These are phyloP conservation scores for Tachysurus vachellii DNA, from an alignment of 2,113 vertebrate genomes.

Conservation along the genomic window DNA sequence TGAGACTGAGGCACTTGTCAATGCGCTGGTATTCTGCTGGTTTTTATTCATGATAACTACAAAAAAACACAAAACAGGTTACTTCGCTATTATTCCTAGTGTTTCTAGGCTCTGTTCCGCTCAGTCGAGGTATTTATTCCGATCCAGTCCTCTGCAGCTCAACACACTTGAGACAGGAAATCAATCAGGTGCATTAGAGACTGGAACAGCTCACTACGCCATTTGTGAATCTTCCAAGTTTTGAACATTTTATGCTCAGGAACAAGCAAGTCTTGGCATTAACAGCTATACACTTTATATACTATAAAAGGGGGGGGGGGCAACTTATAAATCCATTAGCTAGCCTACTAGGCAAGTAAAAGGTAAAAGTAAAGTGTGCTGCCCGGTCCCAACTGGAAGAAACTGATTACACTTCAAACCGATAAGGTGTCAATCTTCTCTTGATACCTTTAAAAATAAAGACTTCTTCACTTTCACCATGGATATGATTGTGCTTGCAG, in stretches of 20 bases:
- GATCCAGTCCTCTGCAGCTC: neutral
- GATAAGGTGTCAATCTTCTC: neutral
- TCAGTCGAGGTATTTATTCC: conserved; percentile 9
- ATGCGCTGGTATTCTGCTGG: neutral
- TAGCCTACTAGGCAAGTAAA: neutral
- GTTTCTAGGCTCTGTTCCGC: neutral
- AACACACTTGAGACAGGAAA: conserved; percentile 32
- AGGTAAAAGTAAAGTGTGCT: neutral
- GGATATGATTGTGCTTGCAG: neutral
- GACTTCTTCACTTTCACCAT: neutral
- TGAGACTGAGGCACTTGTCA: neutral
- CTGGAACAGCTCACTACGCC: conserved; percentile 7
- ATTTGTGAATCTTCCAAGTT: conserved; percentile 11
- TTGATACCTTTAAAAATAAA: neutral
- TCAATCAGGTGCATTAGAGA: conserved; percentile 42
- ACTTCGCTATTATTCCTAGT: conserved; percentile 2
- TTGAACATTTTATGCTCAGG: neutral
- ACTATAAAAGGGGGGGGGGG: too few species aligned
- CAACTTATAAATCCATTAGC: neutral
- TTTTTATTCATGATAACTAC: conserved; percentile 9
- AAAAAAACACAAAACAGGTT: neutral
- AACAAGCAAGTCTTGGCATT: neutral
- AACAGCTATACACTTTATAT: neutral
- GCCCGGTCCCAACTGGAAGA: neutral
- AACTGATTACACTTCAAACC: neutral